Evolutionary conservation across 1,140 invertebrate genomes (phyloP).

Genomic region (Neotoxoptera formosana): DNA sequence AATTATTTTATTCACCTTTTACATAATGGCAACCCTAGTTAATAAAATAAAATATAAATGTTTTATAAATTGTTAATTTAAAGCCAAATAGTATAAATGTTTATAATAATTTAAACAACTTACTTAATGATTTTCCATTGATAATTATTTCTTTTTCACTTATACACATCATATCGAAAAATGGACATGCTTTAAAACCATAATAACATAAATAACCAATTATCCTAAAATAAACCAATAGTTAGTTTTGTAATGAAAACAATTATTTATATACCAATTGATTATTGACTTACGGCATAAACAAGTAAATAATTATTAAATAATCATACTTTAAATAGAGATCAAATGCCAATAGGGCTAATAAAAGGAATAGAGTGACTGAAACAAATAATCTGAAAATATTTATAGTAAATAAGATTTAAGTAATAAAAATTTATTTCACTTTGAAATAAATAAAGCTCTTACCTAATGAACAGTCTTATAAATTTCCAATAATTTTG

Average conservation of each 20-base stretch:
- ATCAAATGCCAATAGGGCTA: conserved; percentile 50
- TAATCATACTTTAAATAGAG: conserved; percentile 49
- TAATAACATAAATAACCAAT: conserved; percentile 46
- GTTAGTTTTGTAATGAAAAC: background rate
- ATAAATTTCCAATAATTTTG: conserved; percentile 56
- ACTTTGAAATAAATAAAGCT: background rate
- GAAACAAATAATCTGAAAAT: conserved; percentile 49
- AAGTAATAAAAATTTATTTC: background rate
- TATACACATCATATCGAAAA: conserved; percentile 53
- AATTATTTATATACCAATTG: background rate
- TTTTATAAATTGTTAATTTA: conserved; percentile 23
- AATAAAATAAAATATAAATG: background rate
- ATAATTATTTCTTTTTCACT: conserved; percentile 56
- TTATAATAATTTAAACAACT: background rate
- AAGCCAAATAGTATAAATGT: background rate
- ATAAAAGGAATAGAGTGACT: conserved; percentile 27
- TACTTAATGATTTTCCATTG: conserved; percentile 51
- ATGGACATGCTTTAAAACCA: conserved; percentile 52
- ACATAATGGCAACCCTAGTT: background rate
- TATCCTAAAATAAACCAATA: conserved; percentile 29
- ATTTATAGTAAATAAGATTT: background rate
- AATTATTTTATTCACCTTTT: background rate
- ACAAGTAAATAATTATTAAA: conserved; percentile 41
- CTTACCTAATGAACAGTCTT: conserved; percentile 45
- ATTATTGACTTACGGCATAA: conserved; percentile 49